Evolutionary conservation across 2,113 vertebrate species (phyloP).

Genomic region (Cololabis saira): DNA sequence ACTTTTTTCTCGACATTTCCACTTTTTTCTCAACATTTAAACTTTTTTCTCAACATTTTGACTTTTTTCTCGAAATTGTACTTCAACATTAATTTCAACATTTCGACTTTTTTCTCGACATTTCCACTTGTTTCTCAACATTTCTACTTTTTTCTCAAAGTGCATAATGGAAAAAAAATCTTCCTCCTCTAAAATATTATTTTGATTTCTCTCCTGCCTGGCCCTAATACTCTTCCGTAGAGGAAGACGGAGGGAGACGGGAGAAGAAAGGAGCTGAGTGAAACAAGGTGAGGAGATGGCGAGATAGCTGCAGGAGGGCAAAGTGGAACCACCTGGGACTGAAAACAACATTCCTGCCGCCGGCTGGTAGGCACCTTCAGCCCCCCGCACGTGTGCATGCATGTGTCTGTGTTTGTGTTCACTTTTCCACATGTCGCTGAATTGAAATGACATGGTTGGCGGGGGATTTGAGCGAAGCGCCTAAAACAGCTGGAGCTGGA

Average conservation of each 20-base stretch:
- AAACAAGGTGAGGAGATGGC: conserved; percentile 29
- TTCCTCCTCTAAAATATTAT: too few relatives aligned
- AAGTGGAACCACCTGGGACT: conserved; percentile 66
- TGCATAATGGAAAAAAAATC: too few relatives aligned
- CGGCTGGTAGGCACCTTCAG: conserved; percentile 47
- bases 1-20: too few relatives aligned
- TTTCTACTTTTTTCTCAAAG: too few relatives aligned
- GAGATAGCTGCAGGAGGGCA: conserved; percentile 1
- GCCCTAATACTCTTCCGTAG: too few relatives aligned
- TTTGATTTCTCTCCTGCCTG: too few relatives aligned
- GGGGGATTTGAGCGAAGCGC: conserved; percentile 58
- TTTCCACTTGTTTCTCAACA: too few relatives aligned
- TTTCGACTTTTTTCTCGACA: too few relatives aligned
- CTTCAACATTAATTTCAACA: too few relatives aligned
- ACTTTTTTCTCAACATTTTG: too few relatives aligned
- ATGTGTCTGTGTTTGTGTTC: conserved; percentile 10
- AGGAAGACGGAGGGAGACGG: neutral
- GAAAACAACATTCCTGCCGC: conserved; percentile 67
- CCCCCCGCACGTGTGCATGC: conserved; percentile 22
- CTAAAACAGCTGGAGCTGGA: conserved; percentile 69
- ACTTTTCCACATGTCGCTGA: conserved; percentile 35
- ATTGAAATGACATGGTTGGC: conserved; percentile 69
- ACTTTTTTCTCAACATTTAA: too few relatives aligned
- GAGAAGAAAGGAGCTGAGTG: neutral
- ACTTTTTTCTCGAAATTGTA: too few relatives aligned